Base-by-base conservation (phyloP, 2,888 invertebrate genomes). In the Amorpha juglandis region DNA sequence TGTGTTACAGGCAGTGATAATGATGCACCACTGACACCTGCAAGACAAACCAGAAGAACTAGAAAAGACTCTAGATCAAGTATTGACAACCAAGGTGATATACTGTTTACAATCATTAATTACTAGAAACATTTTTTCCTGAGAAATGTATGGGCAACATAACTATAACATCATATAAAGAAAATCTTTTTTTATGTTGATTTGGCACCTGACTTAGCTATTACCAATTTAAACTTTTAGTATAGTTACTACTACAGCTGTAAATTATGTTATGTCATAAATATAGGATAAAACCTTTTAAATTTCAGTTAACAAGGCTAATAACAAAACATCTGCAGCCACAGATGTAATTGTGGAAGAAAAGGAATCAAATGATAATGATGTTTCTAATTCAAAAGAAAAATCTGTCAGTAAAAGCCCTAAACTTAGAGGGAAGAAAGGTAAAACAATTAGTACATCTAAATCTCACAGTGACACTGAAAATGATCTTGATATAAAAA, bases 1-100 rank as follows among this genome's bases (percentile, higher is more conserved):
- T 42, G 38, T 35, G 68, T 84, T 87, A 68, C 79, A 93, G 92
- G 88, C n/a, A 92, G 92, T 81, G 92, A 92, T 64, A 88, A 75
- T 74, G 92, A 92, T 77, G 70, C 83, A 45, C 71, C 85, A 42
- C 47, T 78, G 3, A 91, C 92, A 67, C 90, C 92, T 48, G 79
- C 72, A 9, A 82, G 82, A 69, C 78, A 78, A 69, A 81, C 80
- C 6, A 83, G 89, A 71, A 81, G 85, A 70, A 88, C 88, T 12
- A 84, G 89, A 65, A 91, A 87, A 69, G 86, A 89, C 71, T 93
- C 92, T 4, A 70, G 86, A 65, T 84, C 91, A 14, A 91, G 83
- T 78, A 70, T 87, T 73, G 91, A 92, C 68, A 88, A 87, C 70
- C 76, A 75, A 81, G 89, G 92, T 92, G 81, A 4, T 48, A 12